Evolutionary conservation across 2,888 invertebrate genomes (phyloP), one percentile per base, ranked within the genome.

Genomic region (Acanthosepion esculentum): DNA sequence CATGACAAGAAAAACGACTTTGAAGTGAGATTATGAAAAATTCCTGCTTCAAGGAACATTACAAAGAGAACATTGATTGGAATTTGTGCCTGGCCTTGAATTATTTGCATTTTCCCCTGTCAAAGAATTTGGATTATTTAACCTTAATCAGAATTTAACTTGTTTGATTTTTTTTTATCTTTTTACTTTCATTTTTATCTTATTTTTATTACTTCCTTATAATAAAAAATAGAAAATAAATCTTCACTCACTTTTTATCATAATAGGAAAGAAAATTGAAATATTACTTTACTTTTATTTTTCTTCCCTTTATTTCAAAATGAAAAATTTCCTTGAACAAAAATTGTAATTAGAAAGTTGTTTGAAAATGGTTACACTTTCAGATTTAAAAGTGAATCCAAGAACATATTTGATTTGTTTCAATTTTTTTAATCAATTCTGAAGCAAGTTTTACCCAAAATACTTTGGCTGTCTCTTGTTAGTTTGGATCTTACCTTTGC

Each of bases 51-150:
- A 12, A 78, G n/a, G 78, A 78, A 78, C 20, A 20, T 78, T 78
- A 78, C 20, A n/a, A 78, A 78, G n/a, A 78, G n/a, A n/a, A 78
- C n/a, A 78, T 78, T 78, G 78, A 78, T 78, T 78, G 78, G n/a
- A 78, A n/a, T 78, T 78, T 18, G 7, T 12, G 10, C n/a, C 12
- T 18, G n/a, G n/a, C n/a, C 78, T n/a, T n/a, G 12, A 78, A 78
- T 78, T 78, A 15, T 59, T 59, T 6, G 23, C 78, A 78, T 78
- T 78, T 78, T 5, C 20, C 20, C 59, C 6, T n/a, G n/a, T n/a
- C 15, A 78, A 12, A 78, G n/a, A n/a, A 78, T 78, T 78, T 78
- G n/a, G 78, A 78, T 78, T 78, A 78, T 78, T 78, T 78, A 78
- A n/a, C 78, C 78, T 78, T 78, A 20, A 59, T 59, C 59, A 59